Percentiles rank a stretch among this genome's conserved stretches.
Evolutionary conservation across 2,113 vertebrate genomes (phyloP).

Genomic region (Semicossyphus pulcher): DNA sequence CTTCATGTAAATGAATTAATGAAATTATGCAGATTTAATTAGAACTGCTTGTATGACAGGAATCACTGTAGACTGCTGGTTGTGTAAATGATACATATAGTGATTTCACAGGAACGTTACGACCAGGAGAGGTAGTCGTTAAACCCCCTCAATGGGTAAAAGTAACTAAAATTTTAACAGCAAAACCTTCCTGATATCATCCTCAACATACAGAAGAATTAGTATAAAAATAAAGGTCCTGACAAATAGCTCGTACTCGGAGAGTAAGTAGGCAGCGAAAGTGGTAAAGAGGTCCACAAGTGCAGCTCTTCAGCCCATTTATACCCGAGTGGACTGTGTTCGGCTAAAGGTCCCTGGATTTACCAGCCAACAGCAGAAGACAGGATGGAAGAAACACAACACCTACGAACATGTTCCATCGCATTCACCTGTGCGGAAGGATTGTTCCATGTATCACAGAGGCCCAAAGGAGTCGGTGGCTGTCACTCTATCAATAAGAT

Average conservation of each 20-base stretch:
- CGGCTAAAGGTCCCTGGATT: background rate
- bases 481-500: background rate
- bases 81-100: slow-evolving; percentile 45
- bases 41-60: slow-evolving; percentile 7
- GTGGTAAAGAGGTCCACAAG: background rate
- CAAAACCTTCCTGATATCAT: background rate
- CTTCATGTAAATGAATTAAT: slow-evolving; percentile 41
- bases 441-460: background rate
- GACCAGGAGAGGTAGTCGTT: no score
- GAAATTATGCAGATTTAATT: slow-evolving; percentile 29
- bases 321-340: background rate
- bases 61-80: slow-evolving; percentile 11
- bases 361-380: background rate
- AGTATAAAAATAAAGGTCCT: background rate
- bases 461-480: background rate
- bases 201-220: background rate
- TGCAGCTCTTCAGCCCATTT: background rate
- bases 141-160: no score
- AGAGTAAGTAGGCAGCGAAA: background rate
- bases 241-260: background rate
- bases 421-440: background rate
- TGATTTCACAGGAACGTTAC: background rate
- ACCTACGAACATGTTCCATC: background rate
- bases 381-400: background rate
- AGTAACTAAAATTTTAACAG: no score